These are phyloP conservation scores for Zelleria hepariella DNA, from an alignment of 2,888 invertebrate genomes.

Conservation along the genomic window DNA sequence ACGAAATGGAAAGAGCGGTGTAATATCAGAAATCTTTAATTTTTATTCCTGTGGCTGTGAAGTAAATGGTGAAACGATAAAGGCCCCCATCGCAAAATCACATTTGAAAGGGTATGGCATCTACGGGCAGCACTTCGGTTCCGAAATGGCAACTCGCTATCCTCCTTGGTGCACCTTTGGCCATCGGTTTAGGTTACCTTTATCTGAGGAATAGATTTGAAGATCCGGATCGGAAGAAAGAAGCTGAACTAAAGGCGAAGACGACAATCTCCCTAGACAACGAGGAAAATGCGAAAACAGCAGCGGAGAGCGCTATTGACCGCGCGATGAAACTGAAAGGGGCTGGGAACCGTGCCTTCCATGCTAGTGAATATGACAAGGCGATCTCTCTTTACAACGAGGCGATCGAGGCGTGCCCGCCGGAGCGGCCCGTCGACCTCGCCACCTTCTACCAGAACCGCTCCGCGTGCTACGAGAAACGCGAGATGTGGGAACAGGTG, in stretches of 20 bases:
- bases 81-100: conserved; percentile 27
- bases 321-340: conserved; percentile 86
- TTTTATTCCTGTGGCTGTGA: conserved; percentile 30
- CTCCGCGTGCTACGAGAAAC: conserved; percentile 94
- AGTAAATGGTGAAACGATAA: conserved; percentile 54
- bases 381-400: conserved; percentile 91
- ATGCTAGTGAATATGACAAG: conserved; percentile 89
- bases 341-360: conserved; percentile 90
- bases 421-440: conserved; percentile 79
- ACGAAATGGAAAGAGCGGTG: conserved; percentile 15
- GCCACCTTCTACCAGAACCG: conserved; percentile 96
- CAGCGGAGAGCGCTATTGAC: conserved; percentile 74
- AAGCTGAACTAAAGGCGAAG: conserved; percentile 62
- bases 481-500: conserved; percentile 87
- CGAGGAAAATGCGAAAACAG: conserved; percentile 57
- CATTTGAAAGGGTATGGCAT: conserved; percentile 44
- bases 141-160: conserved; percentile 91
- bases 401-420: conserved; percentile 92
- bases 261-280: conserved; percentile 75
- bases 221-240: conserved; percentile 67
- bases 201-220: conserved; percentile 75
- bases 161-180: conserved; percentile 86
- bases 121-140: conserved; percentile 72
- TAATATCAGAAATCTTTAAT: conserved; percentile 8
- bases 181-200: conserved; percentile 85